These are phyloP conservation scores for Ophiothrix spiculata DNA, from an alignment of 35 echinoderm and acorn worm species.

Conservation along the genomic window DNA sequence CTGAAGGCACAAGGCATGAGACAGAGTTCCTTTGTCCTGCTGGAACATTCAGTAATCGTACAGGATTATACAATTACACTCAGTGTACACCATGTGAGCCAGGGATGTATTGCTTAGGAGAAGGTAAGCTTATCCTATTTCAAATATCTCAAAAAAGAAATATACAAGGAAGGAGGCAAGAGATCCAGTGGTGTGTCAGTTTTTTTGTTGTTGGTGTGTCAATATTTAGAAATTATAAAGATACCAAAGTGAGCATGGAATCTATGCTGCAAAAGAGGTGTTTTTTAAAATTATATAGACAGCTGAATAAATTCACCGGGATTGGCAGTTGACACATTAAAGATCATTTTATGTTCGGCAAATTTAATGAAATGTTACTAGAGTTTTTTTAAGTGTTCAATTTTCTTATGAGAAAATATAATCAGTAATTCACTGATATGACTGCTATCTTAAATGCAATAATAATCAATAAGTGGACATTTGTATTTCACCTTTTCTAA, in stretches of 20 bases:
- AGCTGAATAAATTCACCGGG: not conserved
- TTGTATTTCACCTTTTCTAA: too few relatives aligned
- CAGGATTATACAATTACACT: conserved; percentile 49
- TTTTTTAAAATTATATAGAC: not conserved
- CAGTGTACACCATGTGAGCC: conserved; percentile 90
- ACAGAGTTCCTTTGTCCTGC: conserved; percentile 76
- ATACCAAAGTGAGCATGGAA: not conserved
- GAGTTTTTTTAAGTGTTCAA: too few relatives aligned
- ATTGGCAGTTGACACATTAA: too few relatives aligned
- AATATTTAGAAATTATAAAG: not conserved
- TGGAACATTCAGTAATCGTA: conserved; percentile 78
- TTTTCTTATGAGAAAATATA: too few relatives aligned
- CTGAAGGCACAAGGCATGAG: conserved; percentile 55
- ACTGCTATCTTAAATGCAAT: too few relatives aligned
- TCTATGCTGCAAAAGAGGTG: not conserved
- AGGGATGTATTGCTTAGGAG: conserved; percentile 88
- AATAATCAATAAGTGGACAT: too few relatives aligned
- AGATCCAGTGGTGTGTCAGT: too few relatives aligned
- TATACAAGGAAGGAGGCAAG: not conserved
- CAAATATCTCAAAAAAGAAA: too few relatives aligned
- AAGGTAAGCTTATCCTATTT: conserved; percentile 74
- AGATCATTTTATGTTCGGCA: too few relatives aligned
- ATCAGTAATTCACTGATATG: too few relatives aligned
- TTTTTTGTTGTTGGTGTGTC: too few relatives aligned
- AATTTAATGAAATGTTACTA: too few relatives aligned